Evolutionary conservation across 1,140 invertebrate genomes (phyloP).

Genomic region (Brachionus asplanchnoidis): DNA sequence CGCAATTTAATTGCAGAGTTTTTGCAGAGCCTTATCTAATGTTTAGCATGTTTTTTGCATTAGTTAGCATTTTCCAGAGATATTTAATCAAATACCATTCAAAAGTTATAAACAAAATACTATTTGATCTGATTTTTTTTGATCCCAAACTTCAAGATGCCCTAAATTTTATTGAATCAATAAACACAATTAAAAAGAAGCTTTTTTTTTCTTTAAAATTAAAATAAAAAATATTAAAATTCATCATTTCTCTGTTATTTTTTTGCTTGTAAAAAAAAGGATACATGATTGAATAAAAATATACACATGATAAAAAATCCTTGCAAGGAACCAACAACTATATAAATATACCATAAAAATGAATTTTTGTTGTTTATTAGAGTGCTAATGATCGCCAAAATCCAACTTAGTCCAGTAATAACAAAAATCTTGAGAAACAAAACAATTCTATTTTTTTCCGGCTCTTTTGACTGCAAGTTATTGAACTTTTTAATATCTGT

Average conservation of each 20-base stretch:
- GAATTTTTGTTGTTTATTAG: background rate
- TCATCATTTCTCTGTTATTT: too few relatives aligned
- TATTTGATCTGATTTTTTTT: too few relatives aligned
- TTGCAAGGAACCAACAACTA: background rate
- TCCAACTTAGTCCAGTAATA: background rate
- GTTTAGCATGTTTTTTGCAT: too few relatives aligned
- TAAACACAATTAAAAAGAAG: too few relatives aligned
- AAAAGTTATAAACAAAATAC: too few relatives aligned
- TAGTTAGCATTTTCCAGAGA: too few relatives aligned
- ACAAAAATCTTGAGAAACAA: constrained; percentile 3
- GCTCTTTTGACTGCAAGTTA: background rate
- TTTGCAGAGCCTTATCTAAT: too few relatives aligned
- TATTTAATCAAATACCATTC: too few relatives aligned
- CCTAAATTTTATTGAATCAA: too few relatives aligned
- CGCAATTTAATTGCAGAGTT: too few relatives aligned
- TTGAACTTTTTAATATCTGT: background rate
- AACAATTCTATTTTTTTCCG: background rate
- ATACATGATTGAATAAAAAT: background rate
- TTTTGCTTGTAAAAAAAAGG: background rate
- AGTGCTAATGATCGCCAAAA: background rate
- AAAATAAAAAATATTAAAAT: background rate
- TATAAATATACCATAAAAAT: background rate
- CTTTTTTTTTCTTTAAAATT: too few relatives aligned
- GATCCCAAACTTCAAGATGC: too few relatives aligned
- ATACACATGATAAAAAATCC: background rate